Evolutionary conservation across 2,797 vertebrate species (phyloP), one percentile per base, ranked within the genome.

Genomic region (Phrynocephalus vlangalii): DNA sequence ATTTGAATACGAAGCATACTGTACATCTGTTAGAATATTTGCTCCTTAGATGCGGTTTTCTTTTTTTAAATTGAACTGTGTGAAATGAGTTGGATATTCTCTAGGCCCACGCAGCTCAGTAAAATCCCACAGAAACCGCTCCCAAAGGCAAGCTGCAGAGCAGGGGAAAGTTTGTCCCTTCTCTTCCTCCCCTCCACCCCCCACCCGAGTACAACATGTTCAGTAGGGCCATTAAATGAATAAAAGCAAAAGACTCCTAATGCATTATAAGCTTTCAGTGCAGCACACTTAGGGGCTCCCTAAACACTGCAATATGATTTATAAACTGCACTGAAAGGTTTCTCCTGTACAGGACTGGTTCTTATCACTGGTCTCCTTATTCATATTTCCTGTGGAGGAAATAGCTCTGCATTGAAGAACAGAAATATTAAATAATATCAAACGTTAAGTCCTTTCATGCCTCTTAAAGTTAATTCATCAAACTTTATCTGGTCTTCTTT

Each of bases 381-480:
- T 91, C 90, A 52, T 90, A 91, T 89, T 94, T 95, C 89, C 88
- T 92, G 76, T 91, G 75, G 82, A 94, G 88, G 90, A 92, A 94
- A 94, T 87, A 86, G 73, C 44, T 92, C 63, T 68, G 82, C 91
- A 90, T 91, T 87, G 91, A 90, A 91, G 33, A 87, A 3, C 52
- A 82, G 75, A 92, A 92, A 91, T 89, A 95, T 89, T 91, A 91
- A 91, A 95, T 92, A 93, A 91, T 92, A 89, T 79, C 20, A 92
- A 91, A 85, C 50, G 38, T 8, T 76, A 82, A 33, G n/a, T 83
- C 26, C 13, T 92, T 88, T 91, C 86, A 56, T 85, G 13, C 3
- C 30, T 90, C 84, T 93, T 84, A 82, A 26, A 82, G 5, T 87
- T 75, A 91, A 88, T 50, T 83, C 38, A 9, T 92, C 90, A 1